Evolutionary conservation across 1,140 invertebrate species (phyloP), one percentile per base, ranked within the genome.

Genomic region (Glomeris maerens): DNA sequence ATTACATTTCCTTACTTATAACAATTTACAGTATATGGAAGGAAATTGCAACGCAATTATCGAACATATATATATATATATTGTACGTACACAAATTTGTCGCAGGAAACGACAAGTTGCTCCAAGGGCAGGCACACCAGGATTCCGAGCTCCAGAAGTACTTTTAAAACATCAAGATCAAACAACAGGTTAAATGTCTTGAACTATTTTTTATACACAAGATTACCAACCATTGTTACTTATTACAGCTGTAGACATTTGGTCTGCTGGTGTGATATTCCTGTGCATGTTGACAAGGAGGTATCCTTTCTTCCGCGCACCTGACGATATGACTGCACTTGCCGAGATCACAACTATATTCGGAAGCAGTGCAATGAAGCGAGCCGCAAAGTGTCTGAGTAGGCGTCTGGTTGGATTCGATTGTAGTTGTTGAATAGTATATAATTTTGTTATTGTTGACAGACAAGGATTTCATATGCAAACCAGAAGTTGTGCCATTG

Each of bases 61-160:
- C 26, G 5, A n/a, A 36, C n/a, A 36, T 13, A 36, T 13, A 36
- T 13, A 36, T 36, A 10, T 36, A 13, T 10, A n/a, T 36, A 13
- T 36, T 36, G 10, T 36, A 36, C 10, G 31, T 13, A 69, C 75
- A 20, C 73, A 66, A 57, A 71, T 83, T 21, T 84, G 81, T 27
- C 5, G 26, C 4, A 4, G 22, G 5, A 36, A 36, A 23, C 26
- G 29, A 14, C 68, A 75, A 23, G 53, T 60, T 51, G 87, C 86
- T 1, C 78, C 81, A 7, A 69, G 88, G 57, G 87, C 87, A 31
- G 88, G 89, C 25, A 93, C 88, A n/a, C 84, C 86, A 22, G 88
- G 85, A 2, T 92, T 85, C 62, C 72, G 88, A 36, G 81, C 89
- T 47, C 88, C 88, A 0, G 89, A 94, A 72, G 85, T 92, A 44